Evolutionary conservation across 2,888 invertebrate genomes (phyloP).

Genomic region (Chironomus riparius): DNA sequence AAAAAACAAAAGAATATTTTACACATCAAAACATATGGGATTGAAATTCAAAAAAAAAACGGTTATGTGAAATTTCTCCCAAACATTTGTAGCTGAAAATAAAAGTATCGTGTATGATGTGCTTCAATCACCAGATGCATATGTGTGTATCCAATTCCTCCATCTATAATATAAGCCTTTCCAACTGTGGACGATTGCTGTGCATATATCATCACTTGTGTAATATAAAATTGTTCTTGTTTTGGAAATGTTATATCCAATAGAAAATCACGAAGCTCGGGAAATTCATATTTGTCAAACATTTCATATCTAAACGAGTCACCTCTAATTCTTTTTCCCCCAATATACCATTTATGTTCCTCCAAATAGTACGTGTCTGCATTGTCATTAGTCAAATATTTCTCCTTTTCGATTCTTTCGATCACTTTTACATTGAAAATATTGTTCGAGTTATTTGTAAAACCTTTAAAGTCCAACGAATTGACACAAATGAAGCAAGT

Average conservation of each 20-base stretch:
- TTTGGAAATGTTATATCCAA: conserved; percentile 1
- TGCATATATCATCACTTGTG: neutral
- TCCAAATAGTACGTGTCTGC: neutral
- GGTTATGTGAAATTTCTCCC: neutral
- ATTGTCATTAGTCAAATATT: no score
- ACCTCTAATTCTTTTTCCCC: neutral
- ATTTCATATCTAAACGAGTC: neutral
- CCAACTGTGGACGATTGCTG: conserved; percentile 8
- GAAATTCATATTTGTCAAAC: neutral
- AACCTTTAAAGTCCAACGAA: no score
- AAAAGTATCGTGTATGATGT: neutral
- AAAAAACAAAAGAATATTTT: no score
- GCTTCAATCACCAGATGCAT: conserved; percentile 5
- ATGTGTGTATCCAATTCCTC: conserved; percentile 1
- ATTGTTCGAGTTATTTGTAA: no score
- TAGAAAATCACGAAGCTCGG: neutral
- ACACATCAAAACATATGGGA: no score
- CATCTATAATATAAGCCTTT: conserved; percentile 2
- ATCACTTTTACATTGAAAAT: no score
- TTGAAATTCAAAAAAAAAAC: no score
- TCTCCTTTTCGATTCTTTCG: no score
- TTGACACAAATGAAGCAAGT: no score
- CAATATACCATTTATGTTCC: conserved; percentile 18
- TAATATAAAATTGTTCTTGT: conserved; percentile 13
- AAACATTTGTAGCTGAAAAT: neutral